Percentiles rank a stretch among this genome's conserved stretches.
Evolutionary conservation across 2,888 invertebrate genomes (phyloP).

Genomic region (Tyria jacobaeae): DNA sequence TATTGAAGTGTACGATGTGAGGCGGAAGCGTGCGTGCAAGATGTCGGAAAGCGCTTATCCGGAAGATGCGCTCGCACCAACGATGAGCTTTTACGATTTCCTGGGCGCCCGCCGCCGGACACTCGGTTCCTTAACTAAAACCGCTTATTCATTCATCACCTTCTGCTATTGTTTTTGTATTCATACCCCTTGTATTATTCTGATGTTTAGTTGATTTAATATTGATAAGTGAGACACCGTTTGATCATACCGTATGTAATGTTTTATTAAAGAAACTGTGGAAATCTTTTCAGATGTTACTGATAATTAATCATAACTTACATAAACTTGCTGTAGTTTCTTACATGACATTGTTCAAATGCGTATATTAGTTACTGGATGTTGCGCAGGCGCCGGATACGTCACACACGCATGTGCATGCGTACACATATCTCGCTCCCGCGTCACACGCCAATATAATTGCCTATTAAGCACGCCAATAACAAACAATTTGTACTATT

Average conservation of each 20-base stretch:
- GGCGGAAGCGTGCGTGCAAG: conserved; percentile 72
- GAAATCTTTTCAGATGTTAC: not conserved
- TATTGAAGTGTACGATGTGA: conserved; percentile 71
- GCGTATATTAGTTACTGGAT: conserved; percentile 42
- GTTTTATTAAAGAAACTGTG: not conserved
- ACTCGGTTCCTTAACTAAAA: conserved; percentile 58
- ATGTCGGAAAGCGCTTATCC: conserved; percentile 75
- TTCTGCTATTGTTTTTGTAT: conserved; percentile 30
- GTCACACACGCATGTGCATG: conserved; percentile 57
- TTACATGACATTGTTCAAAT: conserved; percentile 40
- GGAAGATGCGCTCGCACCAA: conserved; percentile 77
- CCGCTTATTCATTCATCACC: conserved; percentile 59
- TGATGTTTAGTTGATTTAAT: not conserved
- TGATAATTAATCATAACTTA: conserved; percentile 33
- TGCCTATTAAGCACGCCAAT: conserved; percentile 60
- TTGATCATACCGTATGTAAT: not conserved
- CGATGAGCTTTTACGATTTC: conserved; percentile 84
- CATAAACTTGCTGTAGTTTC: conserved; percentile 43
- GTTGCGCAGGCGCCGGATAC: conserved; percentile 38
- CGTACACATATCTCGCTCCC: conserved; percentile 59
- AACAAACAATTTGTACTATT: conserved; percentile 51
- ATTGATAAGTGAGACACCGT: not conserved
- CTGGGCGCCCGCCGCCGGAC: conserved; percentile 69
- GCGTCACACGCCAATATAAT: conserved; percentile 67
- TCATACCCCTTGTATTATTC: not conserved